Conservation (phyloP, 2,113 vertebrate species). For the Proterorhinus semilunaris region DNA sequence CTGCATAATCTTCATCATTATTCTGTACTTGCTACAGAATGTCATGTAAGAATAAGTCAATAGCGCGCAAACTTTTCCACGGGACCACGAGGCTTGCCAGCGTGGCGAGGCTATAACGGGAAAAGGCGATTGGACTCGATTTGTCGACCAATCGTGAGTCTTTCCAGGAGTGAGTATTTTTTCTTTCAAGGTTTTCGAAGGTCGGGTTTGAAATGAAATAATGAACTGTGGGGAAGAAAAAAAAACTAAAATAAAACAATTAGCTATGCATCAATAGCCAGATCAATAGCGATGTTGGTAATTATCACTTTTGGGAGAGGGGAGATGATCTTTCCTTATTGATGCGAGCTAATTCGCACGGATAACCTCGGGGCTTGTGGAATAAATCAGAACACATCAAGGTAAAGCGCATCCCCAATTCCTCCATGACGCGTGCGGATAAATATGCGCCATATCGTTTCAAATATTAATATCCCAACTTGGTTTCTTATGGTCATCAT, state of each 20-base stretch:
- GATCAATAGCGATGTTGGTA: slow-evolving; percentile 80
- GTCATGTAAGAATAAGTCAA: slow-evolving; percentile 57
- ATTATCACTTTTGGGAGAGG: slow-evolving; percentile 80
- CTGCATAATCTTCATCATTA: slow-evolving; percentile 71
- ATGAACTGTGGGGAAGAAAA: slow-evolving; percentile 50
- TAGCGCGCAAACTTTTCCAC: slow-evolving; percentile 46
- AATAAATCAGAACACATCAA: slow-evolving; percentile 76
- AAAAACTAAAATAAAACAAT: slow-evolving; percentile 72
- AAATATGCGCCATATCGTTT: slow-evolving; percentile 49
- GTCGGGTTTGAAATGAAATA: slow-evolving; percentile 69
- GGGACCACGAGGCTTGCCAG: slow-evolving; percentile 50
- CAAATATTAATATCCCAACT: slow-evolving; percentile 58
- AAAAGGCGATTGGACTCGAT: slow-evolving; percentile 45
- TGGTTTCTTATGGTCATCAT: slow-evolving; percentile 17
- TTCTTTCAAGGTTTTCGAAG: slow-evolving; percentile 71
- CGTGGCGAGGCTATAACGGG: slow-evolving; percentile 60
- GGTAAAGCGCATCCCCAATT: slow-evolving; percentile 63
- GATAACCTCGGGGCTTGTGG: slow-evolving; percentile 63
- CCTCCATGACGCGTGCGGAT: slow-evolving; percentile 63
- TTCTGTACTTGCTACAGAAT: slow-evolving; percentile 62
- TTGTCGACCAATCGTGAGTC: slow-evolving; percentile 42
- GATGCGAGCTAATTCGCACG: slow-evolving; percentile 69
- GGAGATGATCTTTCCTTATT: slow-evolving; percentile 74
- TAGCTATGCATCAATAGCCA: slow-evolving; percentile 77
- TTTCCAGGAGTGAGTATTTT: slow-evolving; percentile 51